Evolutionary conservation across 2,797 vertebrate genomes (phyloP), one percentile per base, ranked within the genome.

Genomic region (Poecile montanus): DNA sequence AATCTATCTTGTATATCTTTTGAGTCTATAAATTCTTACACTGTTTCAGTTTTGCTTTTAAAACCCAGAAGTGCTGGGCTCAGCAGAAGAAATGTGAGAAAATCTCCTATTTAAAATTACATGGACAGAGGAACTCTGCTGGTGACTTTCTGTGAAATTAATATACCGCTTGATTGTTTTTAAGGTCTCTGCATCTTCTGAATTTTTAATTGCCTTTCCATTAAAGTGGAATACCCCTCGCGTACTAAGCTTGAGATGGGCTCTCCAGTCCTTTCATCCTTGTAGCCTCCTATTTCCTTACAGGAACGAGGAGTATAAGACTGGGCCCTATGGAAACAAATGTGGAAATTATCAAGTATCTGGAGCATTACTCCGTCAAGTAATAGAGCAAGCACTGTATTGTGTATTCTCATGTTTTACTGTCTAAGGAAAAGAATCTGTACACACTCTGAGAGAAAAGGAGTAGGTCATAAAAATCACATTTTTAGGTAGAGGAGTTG

Each of bases 161-260:
- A 67, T 50, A 88, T 89, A 89, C 40, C 4, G 15, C 89, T 91
- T 68, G 36, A 73, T 87, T 87, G 91, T 89, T 68, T 34, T 40
- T 60, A 90, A 78, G 84, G 85, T 89, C 68, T 91, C 87, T 87
- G 71, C 88, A 70, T 71, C 86, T 93, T 93, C 80, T 96, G 89
- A 95, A 97, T 92, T 91, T 95, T 95, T 94, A 93, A 93, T 94
- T 94, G 92, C 76, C 62, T 81, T 90, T 91, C 92, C 88, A 81
- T 94, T 95, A 95, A 93, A 93, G 45, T 38, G 53, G 76, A 94
- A 89, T 67, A 78, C 62, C 92, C 74, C 66, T 89, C 4, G 2
- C 23, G 87, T 83, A 83, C 81, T 86, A 38, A 42, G 89, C 85
- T 66, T 56, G 56, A 56, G 56, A 80, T 90, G 45, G 84, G 47